A percentile compares a stretch with the other conserved stretches of the same genome.
These are phyloP conservation scores for Isichthys henryi DNA, from an alignment of 2,113 vertebrate genomes.

Conservation along the genomic window DNA sequence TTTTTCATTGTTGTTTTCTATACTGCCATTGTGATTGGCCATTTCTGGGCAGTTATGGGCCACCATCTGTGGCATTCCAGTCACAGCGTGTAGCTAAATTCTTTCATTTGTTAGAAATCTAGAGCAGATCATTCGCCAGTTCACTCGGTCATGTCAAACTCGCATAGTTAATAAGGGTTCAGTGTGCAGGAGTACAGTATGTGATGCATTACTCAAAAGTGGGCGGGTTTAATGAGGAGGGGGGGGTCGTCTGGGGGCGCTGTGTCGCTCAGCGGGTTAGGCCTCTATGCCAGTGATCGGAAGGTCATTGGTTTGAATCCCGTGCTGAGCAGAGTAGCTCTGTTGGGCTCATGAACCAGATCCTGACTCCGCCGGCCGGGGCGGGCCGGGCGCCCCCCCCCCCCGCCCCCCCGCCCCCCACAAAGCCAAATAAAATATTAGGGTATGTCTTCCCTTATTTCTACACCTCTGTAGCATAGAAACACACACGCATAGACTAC, in stretches of 20 bases:
- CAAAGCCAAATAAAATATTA: not conserved
- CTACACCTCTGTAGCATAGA: not conserved
- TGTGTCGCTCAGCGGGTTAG: not conserved
- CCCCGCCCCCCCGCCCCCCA: too few species aligned
- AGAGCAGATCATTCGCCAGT: slow-evolving; percentile 41
- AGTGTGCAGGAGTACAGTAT: not conserved
- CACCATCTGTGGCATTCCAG: slow-evolving; percentile 39
- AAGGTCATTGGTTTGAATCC: not conserved
- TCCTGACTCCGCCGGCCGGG: not conserved
- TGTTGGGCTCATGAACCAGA: not conserved
- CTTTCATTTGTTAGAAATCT: slow-evolving; percentile 12
- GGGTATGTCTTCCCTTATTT: not conserved
- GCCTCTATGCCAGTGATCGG: not conserved
- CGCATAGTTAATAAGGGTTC: not conserved
- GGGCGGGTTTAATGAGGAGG: not conserved
- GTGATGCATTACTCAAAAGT: not conserved
- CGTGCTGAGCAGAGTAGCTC: not conserved
- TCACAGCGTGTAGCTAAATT: slow-evolving; percentile 26
- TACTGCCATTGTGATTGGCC: slow-evolving; percentile 42
- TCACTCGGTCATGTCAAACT: not conserved
- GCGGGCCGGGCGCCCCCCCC: too few species aligned
- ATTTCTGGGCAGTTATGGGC: slow-evolving; percentile 47
- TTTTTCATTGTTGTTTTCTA: slow-evolving; percentile 49
- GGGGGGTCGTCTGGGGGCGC: not conserved
- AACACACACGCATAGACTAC: not conserved